Percentiles rank a stretch among this genome's conserved stretches.
phyloP scores from a whole-genome alignment of 2,888 invertebrate genomes.

The Parnassius mnemosyne region DNA sequence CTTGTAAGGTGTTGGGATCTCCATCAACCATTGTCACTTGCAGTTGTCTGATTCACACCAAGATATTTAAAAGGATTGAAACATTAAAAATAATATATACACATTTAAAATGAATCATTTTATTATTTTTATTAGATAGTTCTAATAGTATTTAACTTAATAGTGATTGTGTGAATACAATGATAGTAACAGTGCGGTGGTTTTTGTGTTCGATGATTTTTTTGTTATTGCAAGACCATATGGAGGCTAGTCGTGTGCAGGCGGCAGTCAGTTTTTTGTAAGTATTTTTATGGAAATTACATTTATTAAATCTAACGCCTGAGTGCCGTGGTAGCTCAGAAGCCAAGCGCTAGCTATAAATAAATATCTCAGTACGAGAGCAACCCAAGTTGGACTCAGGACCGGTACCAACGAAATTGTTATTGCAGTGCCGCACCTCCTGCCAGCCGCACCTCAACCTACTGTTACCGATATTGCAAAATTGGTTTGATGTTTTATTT shows the following conservation, averaged over 20 bases:
- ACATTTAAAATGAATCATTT: slow-evolving; percentile 9
- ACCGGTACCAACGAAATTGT: too few species aligned
- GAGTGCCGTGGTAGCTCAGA: too few species aligned
- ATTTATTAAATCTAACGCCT: background rate
- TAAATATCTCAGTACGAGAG: too few species aligned
- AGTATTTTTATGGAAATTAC: slow-evolving; percentile 41
- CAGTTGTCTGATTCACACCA: slow-evolving; percentile 13
- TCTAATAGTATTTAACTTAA: slow-evolving; percentile 17
- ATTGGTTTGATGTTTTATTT: too few species aligned
- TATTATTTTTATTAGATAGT: slow-evolving; percentile 10
- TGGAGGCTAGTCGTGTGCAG: slow-evolving; percentile 56
- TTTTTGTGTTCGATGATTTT: slow-evolving; percentile 40
- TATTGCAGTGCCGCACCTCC: too few species aligned
- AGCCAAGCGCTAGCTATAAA: too few species aligned
- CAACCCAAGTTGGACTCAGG: too few species aligned
- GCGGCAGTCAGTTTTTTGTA: slow-evolving; percentile 70
- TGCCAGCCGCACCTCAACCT: too few species aligned
- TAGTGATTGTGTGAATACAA: slow-evolving; percentile 34
- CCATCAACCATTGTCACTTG: slow-evolving; percentile 20
- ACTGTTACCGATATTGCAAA: too few species aligned
- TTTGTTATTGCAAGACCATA: slow-evolving; percentile 38
- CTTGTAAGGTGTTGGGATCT: slow-evolving; percentile 26
- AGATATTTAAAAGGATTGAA: slow-evolving; percentile 1
- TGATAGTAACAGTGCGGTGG: slow-evolving; percentile 41
- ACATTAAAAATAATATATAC: background rate